Evolutionary conservation across 23 tunicate genomes (phyloP).

Genomic region (Styela clava): DNA sequence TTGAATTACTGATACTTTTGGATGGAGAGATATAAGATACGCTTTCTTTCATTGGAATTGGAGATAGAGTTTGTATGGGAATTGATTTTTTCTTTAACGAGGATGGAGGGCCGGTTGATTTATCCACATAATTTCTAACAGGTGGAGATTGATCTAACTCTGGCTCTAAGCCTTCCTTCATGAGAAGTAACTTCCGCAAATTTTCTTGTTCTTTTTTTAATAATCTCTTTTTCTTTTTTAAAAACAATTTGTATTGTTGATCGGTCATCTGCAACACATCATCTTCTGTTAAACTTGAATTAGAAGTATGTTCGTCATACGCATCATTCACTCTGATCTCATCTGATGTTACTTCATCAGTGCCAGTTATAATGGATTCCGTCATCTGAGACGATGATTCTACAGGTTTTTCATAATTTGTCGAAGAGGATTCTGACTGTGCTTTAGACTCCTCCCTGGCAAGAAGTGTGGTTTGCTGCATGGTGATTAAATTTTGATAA

Average conservation of each 20-base stretch:
- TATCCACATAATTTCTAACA: background rate
- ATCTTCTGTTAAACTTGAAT: conserved; percentile 13
- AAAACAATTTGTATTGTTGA: background rate
- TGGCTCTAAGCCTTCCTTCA: background rate
- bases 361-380: background rate
- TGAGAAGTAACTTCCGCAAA: background rate
- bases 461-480: conserved; percentile 8
- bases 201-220: conserved; percentile 16
- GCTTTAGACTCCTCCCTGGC: background rate
- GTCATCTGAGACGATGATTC: too few relatives aligned
- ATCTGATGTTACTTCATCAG: conserved; percentile 6
- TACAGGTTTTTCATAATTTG: background rate
- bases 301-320: background rate
- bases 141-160: background rate
- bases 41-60: background rate
- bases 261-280: conserved; percentile 1
- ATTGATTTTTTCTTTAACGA: background rate
- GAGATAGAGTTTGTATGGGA: background rate
- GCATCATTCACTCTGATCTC: background rate
- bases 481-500: conserved; percentile 20
- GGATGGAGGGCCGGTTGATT: background rate
- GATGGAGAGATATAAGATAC: background rate
- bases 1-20: background rate
- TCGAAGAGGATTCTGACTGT: background rate
- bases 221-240: background rate